phyloP scores from a whole-genome alignment of 1,140 invertebrate genomes.

The Bradysia coprophila region DNA sequence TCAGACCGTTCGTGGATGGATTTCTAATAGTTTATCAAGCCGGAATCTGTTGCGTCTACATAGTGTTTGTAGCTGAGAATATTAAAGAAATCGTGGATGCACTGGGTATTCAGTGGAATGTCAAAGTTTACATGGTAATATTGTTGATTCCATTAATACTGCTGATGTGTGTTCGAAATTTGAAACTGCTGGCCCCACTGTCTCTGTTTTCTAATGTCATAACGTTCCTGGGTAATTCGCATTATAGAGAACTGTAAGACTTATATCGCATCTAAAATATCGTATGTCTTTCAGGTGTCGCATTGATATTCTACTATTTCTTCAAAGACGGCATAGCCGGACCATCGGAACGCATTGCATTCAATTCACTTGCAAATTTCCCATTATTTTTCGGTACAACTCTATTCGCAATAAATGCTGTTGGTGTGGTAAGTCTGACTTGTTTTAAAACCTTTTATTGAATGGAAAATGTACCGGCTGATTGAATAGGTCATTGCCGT shows the following conservation, averaged over 20 bases:
- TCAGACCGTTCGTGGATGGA: slow-evolving; percentile 34
- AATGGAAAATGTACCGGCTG: no score
- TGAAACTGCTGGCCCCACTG: slow-evolving; percentile 64
- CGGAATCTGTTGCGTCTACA: slow-evolving; percentile 79
- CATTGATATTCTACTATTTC: slow-evolving; percentile 47
- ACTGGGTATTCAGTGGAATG: slow-evolving; percentile 20
- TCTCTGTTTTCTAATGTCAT: slow-evolving; percentile 60
- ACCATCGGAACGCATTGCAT: slow-evolving; percentile 30
- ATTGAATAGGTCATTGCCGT: slow-evolving; percentile 61
- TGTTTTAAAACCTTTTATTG: not conserved
- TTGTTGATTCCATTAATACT: slow-evolving; percentile 47
- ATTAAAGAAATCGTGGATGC: slow-evolving; percentile 37
- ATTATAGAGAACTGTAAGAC: not conserved
- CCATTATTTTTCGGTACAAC: slow-evolving; percentile 72
- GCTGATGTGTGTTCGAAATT: slow-evolving; percentile 53
- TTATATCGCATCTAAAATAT: not conserved
- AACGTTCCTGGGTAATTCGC: slow-evolving; percentile 36
- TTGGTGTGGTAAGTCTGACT: slow-evolving; percentile 55
- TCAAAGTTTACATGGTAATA: slow-evolving; percentile 22
- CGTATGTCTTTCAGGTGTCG: slow-evolving; percentile 22
- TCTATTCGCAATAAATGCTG: slow-evolving; percentile 77
- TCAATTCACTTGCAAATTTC: slow-evolving; percentile 33
- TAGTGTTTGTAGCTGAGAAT: slow-evolving; percentile 65
- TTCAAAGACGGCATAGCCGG: slow-evolving; percentile 39
- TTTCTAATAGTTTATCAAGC: slow-evolving; percentile 73